Evolutionary conservation across 2,888 invertebrate genomes (phyloP).

Genomic region (Lumbricus terrestris): DNA sequence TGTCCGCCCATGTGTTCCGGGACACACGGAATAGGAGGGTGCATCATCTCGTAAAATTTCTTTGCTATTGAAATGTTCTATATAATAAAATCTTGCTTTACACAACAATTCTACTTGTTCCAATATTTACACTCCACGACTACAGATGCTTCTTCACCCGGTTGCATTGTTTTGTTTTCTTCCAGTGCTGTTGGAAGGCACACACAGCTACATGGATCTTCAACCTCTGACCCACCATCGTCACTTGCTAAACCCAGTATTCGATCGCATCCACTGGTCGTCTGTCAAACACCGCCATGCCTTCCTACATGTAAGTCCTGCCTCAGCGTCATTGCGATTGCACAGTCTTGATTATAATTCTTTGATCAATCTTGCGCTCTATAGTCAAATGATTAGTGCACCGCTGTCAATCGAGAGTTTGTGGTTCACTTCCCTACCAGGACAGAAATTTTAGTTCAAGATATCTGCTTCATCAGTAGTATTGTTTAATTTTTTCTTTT

Average conservation of each 20-base stretch:
- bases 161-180: constrained; percentile 12
- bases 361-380: no score
- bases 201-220: constrained; percentile 49
- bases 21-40: no score
- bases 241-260: constrained; percentile 35
- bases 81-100: not conserved
- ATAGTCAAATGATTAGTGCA: no score
- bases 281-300: constrained; percentile 42
- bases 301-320: constrained; percentile 39
- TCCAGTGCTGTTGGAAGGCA: constrained; percentile 51
- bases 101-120: not conserved
- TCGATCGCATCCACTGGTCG: constrained; percentile 25
- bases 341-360: not conserved
- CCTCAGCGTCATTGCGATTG: not conserved
- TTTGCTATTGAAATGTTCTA: not conserved
- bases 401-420: no score
- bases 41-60: not conserved
- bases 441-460: no score
- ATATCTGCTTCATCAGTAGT: no score
- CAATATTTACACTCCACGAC: not conserved
- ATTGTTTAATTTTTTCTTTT: not conserved
- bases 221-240: constrained; percentile 46
- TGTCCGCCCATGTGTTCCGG: no score
- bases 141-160: not conserved
- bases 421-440: no score